phyloP scores from a whole-genome alignment of 2,797 vertebrate species.

The Alcedo atthis region DNA sequence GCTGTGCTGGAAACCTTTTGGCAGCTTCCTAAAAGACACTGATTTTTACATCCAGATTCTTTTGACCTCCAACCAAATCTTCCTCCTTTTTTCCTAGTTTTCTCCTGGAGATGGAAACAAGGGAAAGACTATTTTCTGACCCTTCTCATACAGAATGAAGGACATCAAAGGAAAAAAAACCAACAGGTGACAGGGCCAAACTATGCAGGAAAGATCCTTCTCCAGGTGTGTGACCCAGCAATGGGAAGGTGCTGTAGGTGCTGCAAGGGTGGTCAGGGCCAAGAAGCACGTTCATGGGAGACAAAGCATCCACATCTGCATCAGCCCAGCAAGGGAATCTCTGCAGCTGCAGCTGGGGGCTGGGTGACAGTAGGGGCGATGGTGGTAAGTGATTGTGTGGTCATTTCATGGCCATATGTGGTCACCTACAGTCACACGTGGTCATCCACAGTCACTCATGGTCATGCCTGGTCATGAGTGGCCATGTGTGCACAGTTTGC shows the following conservation, averaged over 20 bases:
- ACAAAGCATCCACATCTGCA: not conserved
- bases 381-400: not conserved
- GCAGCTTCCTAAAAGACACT: not conserved
- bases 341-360: not conserved
- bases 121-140: not conserved
- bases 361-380: not conserved
- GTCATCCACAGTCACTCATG: not conserved
- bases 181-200: not conserved
- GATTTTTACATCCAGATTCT: not conserved
- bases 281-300: not conserved
- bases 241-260: not conserved
- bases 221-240: too few species aligned
- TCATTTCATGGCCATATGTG: accelerated
- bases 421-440: too few species aligned
- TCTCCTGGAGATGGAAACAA: accelerated
- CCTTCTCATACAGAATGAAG: not conserved
- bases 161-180: not conserved
- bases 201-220: not conserved
- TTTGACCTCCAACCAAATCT: not conserved
- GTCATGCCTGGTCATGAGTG: accelerated
- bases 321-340: not conserved
- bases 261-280: too few species aligned
- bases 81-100: not conserved
- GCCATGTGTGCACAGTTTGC: too few species aligned
- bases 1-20: not conserved